phyloP scores from a whole-genome alignment of 2,888 invertebrate species.

The Portevinia maculata region DNA sequence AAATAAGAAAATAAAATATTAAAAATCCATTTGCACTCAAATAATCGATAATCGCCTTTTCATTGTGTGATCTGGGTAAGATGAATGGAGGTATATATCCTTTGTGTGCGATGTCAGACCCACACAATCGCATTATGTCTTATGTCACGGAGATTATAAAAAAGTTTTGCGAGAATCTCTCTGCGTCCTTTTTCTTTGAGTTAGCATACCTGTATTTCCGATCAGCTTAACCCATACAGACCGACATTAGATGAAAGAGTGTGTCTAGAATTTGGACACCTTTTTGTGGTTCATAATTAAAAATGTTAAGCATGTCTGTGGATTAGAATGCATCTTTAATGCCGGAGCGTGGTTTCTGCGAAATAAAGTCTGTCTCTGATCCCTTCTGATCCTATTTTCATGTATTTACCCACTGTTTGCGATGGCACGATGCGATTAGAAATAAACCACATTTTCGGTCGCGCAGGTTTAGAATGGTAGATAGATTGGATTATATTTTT shows the following conservation, averaged over 20 bases:
- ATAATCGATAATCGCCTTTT: conserved; percentile 59
- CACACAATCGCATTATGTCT: conserved; percentile 64
- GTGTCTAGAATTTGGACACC: conserved; percentile 48
- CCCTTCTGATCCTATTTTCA: conserved; percentile 46
- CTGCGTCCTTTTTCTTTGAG: conserved; percentile 33
- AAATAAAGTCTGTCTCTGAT: conserved; percentile 13
- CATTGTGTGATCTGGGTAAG: conserved; percentile 38
- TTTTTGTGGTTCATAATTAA: conserved; percentile 49
- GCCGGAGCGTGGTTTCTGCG: conserved; percentile 34
- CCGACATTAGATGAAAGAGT: conserved; percentile 5
- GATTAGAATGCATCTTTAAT: conserved; percentile 49
- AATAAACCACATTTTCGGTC: conserved; percentile 22
- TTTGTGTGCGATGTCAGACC: not conserved
- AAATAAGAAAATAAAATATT: conserved; percentile 65
- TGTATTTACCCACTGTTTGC: conserved; percentile 1
- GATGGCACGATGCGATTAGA: conserved; percentile 58
- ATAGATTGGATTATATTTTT: conserved; percentile 49
- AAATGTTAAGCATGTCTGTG: conserved; percentile 48
- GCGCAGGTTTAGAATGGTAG: conserved; percentile 32
- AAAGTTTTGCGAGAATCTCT: conserved; percentile 49
- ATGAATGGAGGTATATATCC: conserved; percentile 50
- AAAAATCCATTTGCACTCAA: conserved; percentile 65
- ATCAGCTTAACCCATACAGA: conserved; percentile 50
- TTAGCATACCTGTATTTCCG: conserved; percentile 21
- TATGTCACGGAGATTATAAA: conserved; percentile 65